Percentiles rank a stretch among this genome's conserved stretches.
Conservation (phyloP, 2,797 vertebrate species). For the Falco naumanni region DNA sequence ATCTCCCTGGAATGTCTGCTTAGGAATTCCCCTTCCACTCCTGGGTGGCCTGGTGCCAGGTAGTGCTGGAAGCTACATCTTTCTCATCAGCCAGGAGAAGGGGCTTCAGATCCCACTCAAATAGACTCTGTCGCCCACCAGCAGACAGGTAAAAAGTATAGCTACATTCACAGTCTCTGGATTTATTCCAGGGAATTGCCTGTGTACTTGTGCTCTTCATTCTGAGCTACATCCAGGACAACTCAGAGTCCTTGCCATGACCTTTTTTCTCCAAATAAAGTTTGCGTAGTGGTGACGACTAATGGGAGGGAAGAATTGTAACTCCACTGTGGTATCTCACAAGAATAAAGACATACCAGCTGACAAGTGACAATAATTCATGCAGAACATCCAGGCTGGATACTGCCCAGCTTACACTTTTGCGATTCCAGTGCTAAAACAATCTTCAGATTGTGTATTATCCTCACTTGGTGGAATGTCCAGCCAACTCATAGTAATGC, state of each 20-base stretch:
- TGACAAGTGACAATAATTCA: conserved; percentile 56
- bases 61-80: conserved; percentile 8
- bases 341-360: conserved; percentile 31
- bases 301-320: conserved; percentile 14
- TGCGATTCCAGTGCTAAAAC: conserved; percentile 18
- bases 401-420: conserved; percentile 23
- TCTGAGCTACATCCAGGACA: neutral
- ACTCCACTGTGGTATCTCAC: conserved; percentile 21
- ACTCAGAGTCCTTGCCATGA: conserved; percentile 28
- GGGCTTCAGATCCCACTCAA: conserved; percentile 22
- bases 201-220: neutral
- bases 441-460: conserved; percentile 30
- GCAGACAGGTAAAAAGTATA: neutral
- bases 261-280: conserved; percentile 46
- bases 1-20: conserved; percentile 1
- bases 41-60: conserved; percentile 38
- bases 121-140: neutral
- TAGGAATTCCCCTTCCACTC: conserved; percentile 66
- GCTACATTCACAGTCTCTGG: neutral
- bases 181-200: conserved; percentile 39
- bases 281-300: neutral
- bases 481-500: conserved; percentile 37
- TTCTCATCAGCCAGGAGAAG: neutral
- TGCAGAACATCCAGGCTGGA: neutral
- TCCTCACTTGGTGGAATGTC: conserved; percentile 1